Base-by-base conservation (phyloP, 1,140 invertebrate species). In the Diorhabda carinulata region DNA sequence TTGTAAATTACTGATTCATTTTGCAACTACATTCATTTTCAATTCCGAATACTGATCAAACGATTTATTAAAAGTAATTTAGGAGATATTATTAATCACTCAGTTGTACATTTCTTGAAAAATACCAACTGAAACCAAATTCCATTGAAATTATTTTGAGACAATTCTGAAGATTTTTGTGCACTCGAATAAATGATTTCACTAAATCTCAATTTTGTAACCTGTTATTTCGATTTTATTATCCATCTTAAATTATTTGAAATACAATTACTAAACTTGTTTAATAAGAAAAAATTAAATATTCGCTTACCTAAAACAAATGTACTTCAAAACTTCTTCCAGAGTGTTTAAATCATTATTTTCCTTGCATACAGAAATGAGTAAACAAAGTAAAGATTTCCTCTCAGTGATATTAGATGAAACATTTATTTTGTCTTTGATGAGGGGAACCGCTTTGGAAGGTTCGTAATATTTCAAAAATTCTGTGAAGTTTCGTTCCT, bases 341-440 rank as follows among this genome's bases (percentile, higher is more conserved):
- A 71, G 59, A n/a, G 65, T 43, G 2, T 59, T 44, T 2, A 71
- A 64, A 67, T 71, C 66, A 4, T 67, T 64, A 64, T 67, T 71
- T 45, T 59, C 56, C 3, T 43, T 5, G 43, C 65, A 71, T 6
- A 47, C 64, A 44, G 63, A 41, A 3, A 71, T n/a, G 45, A 71
- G 44, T 52, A 43, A 60, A 25, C 59, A 62, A 1, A 67, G 44
- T 8, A 67, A 59, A 45, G n/a, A 10, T 47, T 61, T 45, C 47
- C 66, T 64, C 9, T 64, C 61, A 7, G 3, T 43, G 9, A 71
- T 67, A 40, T 64, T 61, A 8, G 65, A 64, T n/a, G 70, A 64
- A 3, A 67, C 59, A 64, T 71, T 67, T 42, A 67, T 67, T 67
- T 64, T 67, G 64, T 71, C 70, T 64, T 67, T 71, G 8, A 71